Base-by-base conservation (phyloP, 2,113 vertebrate genomes). In the Hippocampus mohnikei region DNA sequence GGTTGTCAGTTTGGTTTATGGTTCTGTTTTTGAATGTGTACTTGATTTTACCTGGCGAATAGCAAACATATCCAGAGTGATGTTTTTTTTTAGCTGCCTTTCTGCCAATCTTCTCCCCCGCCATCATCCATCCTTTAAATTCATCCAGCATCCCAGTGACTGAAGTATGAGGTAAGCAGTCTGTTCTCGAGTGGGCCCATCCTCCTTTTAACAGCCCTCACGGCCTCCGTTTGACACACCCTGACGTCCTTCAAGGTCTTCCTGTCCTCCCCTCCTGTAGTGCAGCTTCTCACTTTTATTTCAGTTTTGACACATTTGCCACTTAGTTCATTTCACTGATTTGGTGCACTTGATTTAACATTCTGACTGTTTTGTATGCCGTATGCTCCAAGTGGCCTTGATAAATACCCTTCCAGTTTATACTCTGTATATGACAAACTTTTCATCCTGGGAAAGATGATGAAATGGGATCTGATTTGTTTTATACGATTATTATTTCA, bases 131-230 rank as follows among this genome's bases (percentile, higher is more conserved):
- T 56, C 66, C 37, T 27, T 23, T 52, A 12, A 29, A 40, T 27
- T 66, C 56, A 56, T 69, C 44, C 48, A 0, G 48, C 50, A 42
- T 46, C 42, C 56, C 7, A 4, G n/a, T 72, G 8, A 65, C 73
- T 71, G 40, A 74, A 53, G 59, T 64, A 59, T 56, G 23, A 50
- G 15, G 56, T 72, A 59, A 40, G 48, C 56, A 52, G 42, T 40
- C 46, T 69, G 55, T 46, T 70, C 75, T 69, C 62, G 8, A 75
- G 33, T 75, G 48, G 1, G 53, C 61, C 67, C 63, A 52, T 69
- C 66, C 71, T 18, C 59, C 64, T 58, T 25, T 64, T 55, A 42
- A 29, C 33, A 13, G 41, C 55, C 58, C 64, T 74, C 48, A 2
- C 33, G 46, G 50, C 68, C 71, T 72, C 61, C 61, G 25, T 63